Conservation (phyloP, 2,113 vertebrate species). For the Madoqua kirkii region DNA sequence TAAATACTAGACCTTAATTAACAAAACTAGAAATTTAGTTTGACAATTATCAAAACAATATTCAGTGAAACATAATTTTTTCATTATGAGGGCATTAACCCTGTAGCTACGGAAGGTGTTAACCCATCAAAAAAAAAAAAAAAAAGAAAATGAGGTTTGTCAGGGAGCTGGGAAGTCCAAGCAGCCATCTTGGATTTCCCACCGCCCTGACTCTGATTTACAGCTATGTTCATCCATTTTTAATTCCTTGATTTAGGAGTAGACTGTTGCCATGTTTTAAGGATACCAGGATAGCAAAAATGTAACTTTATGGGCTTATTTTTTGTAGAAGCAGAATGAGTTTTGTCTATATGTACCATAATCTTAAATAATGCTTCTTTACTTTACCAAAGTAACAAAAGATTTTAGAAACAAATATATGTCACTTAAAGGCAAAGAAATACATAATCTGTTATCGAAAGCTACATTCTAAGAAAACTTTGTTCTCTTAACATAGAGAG, state of each 20-base stretch:
- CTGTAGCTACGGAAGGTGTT: background rate
- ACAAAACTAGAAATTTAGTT: background rate
- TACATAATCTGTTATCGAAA: background rate
- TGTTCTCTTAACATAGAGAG: background rate
- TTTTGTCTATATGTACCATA: background rate
- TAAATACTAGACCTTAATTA: background rate
- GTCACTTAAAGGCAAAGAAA: background rate
- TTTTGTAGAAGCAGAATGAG: background rate
- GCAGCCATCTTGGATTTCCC: background rate
- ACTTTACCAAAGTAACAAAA: background rate
- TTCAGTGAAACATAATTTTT: background rate
- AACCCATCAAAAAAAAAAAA: background rate
- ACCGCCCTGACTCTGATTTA: background rate
- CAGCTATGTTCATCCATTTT: background rate
- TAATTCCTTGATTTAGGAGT: background rate
- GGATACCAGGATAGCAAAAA: background rate
- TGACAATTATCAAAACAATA: background rate
- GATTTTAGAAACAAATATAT: background rate
- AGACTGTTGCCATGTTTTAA: background rate
- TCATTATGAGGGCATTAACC: background rate
- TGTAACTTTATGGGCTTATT: background rate
- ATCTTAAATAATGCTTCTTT: background rate
- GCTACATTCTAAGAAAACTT: background rate
- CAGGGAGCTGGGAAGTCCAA: background rate
- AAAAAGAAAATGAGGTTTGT: background rate